Evolutionary conservation across 2,113 vertebrate genomes (phyloP).

Genomic region (Phrynosoma platyrhinos): DNA sequence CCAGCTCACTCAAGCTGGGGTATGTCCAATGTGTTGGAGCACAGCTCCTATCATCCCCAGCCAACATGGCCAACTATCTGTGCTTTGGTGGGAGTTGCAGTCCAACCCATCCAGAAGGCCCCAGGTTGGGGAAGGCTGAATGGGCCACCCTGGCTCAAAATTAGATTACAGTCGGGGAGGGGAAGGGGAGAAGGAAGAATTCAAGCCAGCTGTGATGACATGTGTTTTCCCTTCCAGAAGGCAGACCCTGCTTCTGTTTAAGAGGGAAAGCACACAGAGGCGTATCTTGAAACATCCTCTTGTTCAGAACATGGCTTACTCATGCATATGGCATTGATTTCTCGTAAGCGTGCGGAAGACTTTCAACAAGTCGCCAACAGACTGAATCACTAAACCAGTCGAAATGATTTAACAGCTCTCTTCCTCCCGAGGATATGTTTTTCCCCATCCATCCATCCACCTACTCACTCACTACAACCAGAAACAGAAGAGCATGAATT

Average conservation of each 20-base stretch:
- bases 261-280: slow-evolving; percentile 3
- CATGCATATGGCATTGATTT: neutral
- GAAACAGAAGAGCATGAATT: slow-evolving; percentile 32
- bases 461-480: neutral
- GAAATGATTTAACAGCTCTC: slow-evolving; percentile 20
- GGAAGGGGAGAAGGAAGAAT: neutral
- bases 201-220: neutral
- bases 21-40: no score
- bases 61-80: no score
- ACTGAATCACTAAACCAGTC: neutral
- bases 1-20: no score
- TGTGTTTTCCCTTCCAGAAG: neutral
- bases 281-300: slow-evolving; percentile 1
- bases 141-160: neutral
- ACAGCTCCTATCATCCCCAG: neutral
- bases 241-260: slow-evolving; percentile 11
- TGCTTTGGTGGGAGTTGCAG: no score
- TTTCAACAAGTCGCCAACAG: neutral
- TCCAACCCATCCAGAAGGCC: neutral
- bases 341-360: slow-evolving; percentile 12
- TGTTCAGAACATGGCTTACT: neutral
- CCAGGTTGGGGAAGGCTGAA: neutral
- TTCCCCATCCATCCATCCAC: slow-evolving; percentile 28
- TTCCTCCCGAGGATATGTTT: slow-evolving; percentile 3
- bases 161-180: no score